phyloP scores from a whole-genome alignment of 2,888 invertebrate genomes.

The Periphyllus acericola region DNA sequence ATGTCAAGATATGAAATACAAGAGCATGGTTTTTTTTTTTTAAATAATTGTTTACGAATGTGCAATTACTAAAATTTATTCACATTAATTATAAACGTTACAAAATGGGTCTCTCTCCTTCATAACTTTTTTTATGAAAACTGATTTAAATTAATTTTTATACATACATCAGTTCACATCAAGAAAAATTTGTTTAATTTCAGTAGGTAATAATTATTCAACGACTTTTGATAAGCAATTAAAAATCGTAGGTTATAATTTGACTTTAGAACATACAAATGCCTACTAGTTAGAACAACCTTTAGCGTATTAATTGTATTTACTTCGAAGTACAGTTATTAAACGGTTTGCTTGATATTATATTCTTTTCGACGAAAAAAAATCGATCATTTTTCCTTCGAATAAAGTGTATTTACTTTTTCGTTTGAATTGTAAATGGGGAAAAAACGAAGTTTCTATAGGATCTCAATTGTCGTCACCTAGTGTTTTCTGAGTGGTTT shows the following conservation, averaged over 20 bases:
- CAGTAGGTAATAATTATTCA: background rate
- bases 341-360: background rate
- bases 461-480: constrained; percentile 16
- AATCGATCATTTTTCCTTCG: background rate
- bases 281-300: too few species aligned
- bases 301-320: background rate
- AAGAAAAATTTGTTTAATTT: background rate
- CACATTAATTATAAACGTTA: too few species aligned
- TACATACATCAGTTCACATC: too few species aligned
- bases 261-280: background rate
- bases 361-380: background rate
- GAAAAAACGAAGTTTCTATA: background rate
- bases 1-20: too few species aligned
- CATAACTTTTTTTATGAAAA: too few species aligned
- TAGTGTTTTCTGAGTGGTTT: constrained; percentile 7
- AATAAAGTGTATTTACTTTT: background rate
- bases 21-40: too few species aligned
- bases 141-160: too few species aligned
- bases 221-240: background rate
- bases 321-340: background rate
- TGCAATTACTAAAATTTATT: too few species aligned
- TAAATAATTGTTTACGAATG: too few species aligned
- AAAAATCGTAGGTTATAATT: background rate
- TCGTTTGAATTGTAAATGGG: constrained; percentile 8
- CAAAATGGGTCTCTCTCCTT: too few species aligned